A percentile compares a stretch with the other conserved stretches of the same genome.
Evolutionary conservation across 2,797 vertebrate species (phyloP).

Genomic region (Sebastes hubbsi): DNA sequence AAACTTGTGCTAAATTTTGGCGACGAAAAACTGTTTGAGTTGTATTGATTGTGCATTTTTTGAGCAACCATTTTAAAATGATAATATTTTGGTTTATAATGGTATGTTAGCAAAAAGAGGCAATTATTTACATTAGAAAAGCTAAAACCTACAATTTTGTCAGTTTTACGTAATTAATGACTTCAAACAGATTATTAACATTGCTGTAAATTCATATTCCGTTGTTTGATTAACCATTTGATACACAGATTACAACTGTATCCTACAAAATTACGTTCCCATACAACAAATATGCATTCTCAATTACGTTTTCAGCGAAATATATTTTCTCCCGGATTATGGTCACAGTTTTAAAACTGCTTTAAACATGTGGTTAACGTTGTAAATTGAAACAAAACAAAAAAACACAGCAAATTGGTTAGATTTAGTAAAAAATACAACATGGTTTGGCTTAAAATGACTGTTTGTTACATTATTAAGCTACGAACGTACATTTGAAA

Average conservation of each 20-base stretch:
- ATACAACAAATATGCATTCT: no score
- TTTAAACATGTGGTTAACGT: no score
- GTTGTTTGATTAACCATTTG: background rate
- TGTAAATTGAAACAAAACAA: no score
- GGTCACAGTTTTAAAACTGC: no score
- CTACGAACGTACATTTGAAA: no score
- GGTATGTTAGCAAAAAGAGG: background rate
- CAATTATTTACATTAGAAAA: background rate
- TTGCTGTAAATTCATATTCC: background rate
- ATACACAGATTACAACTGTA: background rate
- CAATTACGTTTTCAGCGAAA: rapidly evolving
- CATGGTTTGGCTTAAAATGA: no score
- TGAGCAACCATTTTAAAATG: no score
- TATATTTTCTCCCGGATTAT: rapidly evolving
- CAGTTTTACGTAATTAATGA: background rate
- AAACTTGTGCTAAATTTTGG: no score
- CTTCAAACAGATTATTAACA: background rate
- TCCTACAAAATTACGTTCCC: no score
- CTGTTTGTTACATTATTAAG: no score
- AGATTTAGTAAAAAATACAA: no score
- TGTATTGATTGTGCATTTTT: background rate
- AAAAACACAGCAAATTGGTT: no score
- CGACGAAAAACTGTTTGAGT: background rate
- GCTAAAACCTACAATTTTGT: background rate
- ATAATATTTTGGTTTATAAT: background rate